Conservation (phyloP, 2,113 vertebrate genomes). For the Sinocyclocheilus anshuiensis region DNA sequence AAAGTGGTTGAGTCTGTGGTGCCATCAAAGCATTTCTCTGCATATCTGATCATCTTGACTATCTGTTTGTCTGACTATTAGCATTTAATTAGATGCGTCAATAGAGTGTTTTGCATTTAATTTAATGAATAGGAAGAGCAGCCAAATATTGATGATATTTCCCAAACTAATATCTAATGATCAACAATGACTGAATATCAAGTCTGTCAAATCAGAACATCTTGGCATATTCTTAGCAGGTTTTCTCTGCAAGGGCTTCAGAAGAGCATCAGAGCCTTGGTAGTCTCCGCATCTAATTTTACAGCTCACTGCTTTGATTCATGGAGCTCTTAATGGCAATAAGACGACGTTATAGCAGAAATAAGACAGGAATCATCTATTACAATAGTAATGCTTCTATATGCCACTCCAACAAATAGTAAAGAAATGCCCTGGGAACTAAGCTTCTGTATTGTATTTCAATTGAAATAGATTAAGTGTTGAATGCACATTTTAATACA, state of each 20-base stretch:
- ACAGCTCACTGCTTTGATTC: slow-evolving; percentile 36
- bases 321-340: slow-evolving; percentile 45
- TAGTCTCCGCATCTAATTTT: slow-evolving; percentile 57
- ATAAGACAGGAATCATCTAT: slow-evolving; percentile 20
- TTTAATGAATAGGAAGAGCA: background rate
- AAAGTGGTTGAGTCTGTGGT: background rate
- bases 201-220: background rate
- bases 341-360: slow-evolving; percentile 20
- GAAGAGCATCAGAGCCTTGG: slow-evolving; percentile 45
- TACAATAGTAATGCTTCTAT: slow-evolving; percentile 3
- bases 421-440: background rate
- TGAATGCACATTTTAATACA: background rate
- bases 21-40: background rate
- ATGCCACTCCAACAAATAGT: slow-evolving; percentile 8
- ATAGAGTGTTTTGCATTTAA: background rate
- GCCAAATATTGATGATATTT: background rate
- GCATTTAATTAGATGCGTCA: background rate
- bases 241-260: background rate
- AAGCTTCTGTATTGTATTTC: slow-evolving; percentile 1
- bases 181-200: slow-evolving; percentile 7
- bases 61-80: background rate
- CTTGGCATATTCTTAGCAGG: background rate
- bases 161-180: background rate
- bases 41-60: background rate
- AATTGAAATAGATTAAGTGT: background rate